Evolutionary conservation across 2,113 vertebrate genomes (phyloP), one percentile per base, ranked within the genome.

Genomic region (Columbina picui): DNA sequence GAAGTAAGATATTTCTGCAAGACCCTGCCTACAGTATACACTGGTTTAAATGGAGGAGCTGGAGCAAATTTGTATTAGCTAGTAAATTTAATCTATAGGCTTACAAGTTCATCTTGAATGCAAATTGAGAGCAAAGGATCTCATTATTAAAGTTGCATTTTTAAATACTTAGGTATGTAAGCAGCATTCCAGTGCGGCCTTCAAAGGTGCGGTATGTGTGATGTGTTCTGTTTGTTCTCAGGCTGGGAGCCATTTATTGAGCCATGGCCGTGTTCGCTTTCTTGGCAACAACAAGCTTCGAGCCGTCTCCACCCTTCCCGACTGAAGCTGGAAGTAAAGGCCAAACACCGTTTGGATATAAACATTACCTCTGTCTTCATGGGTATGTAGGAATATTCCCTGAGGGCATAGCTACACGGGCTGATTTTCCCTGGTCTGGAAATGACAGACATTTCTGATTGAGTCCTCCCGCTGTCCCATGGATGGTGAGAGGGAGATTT

Each of bases 201-300:
- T 68, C 75, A n/a, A 10, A 16, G n/a, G 67, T 90, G 53, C 34
- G 29, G 59, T 84, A 82, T 25, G 45, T 74, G 79, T 92, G 85
- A 65, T 27, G 12, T 23, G 92, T 91, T 83, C 89, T 97, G 56
- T 93, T 86, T 92, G 78, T 74, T 65, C 78, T 45, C 88, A 99
- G 99, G 99, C 89, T 99, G 99, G 99, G 99, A 99, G 96, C 99
- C 99, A 0, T 99, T 99, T 77, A 98, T 99, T 9, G 99, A 99
- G 95, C 99, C 99, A 0, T 99, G 99, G 99, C 98, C 98, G 0
- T 99, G 99, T 63, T 98, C 98, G 16, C 97, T 99, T 57, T 98
- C 97, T 4, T 99, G 99, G 99, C 99, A 99, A 59, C 98, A 99
- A 14, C 99, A 99, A 93, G 98, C 98, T 1, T 98, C 98, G 0